Evolutionary conservation across 2,113 vertebrate genomes (phyloP), one percentile per base, ranked within the genome.

Genomic region (Takifugu flavidus): DNA sequence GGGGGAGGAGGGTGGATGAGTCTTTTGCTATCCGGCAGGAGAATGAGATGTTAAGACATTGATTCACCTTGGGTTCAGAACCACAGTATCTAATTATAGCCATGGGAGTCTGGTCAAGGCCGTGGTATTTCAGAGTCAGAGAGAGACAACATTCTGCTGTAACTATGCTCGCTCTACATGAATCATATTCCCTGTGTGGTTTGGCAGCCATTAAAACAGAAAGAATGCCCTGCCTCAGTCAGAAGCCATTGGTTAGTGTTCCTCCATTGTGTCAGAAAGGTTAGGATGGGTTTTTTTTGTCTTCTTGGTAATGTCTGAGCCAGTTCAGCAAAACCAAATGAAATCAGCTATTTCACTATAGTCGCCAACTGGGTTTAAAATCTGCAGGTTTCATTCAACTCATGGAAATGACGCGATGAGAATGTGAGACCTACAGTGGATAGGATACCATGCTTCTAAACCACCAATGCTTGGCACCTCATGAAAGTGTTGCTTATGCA

Each of bases 401-500:
- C 69, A 65, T 72, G 71, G 53, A 74, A 62, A 72, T 57, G 26
- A 58, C 56, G 65, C 58, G 71, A 79, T 76, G 55, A 58, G 46
- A 67, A 64, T 50, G 59, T 63, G 54, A 59, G 67, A 60, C 63
- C 57, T 49, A 74, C 34, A 39, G 13, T 47, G 45, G 62, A 79
- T 68, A 72, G 72, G 78, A 43, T 62, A 72, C 49, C 26, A 10
- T 67, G 63, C 67, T 59, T 69, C 73, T 67, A 81, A 74, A 58
- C 64, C 50, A 58, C 65, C 54, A 65, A 65, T 79, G 75, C 71
- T 84, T 88, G 83, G 82, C 82, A 77, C 72, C 68, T 62, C 62
- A 79, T 79, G 79, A 88, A 88, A 88, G 83, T 85, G 82, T 82
- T 84, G 72, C 77, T 77, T 85, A 85, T 89, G 88, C 86, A 88